These are phyloP conservation scores for Enteromius treurensis DNA, from an alignment of 2,797 vertebrate species.

Conservation along the genomic window DNA sequence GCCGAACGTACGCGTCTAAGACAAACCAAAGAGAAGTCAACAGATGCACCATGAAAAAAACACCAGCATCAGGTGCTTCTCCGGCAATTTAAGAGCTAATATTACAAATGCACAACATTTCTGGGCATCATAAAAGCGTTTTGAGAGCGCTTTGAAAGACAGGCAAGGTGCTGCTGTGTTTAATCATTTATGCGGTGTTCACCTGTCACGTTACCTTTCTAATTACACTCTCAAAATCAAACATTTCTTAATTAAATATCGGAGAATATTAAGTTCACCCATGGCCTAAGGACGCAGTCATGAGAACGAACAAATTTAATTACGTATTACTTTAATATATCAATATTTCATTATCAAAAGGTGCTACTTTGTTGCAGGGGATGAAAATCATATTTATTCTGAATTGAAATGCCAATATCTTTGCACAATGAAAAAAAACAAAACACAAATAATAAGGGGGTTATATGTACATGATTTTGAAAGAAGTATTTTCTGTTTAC, in stretches of 20 bases:
- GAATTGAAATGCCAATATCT: constrained; percentile 7
- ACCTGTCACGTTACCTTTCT: constrained; percentile 32
- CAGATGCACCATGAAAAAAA: not conserved
- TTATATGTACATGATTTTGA: not conserved
- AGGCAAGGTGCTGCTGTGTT: not conserved
- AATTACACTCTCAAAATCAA: constrained; percentile 50
- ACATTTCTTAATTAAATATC: constrained; percentile 27
- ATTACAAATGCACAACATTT: not conserved
- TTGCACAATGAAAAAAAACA: not conserved
- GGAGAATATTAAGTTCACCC: constrained; percentile 33
- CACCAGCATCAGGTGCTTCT: not conserved
- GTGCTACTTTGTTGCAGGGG: constrained; percentile 6
- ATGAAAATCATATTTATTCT: not conserved
- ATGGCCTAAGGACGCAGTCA: constrained; percentile 26
- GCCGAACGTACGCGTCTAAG: constrained; percentile 90
- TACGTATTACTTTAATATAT: constrained; percentile 31
- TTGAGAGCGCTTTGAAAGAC: not conserved
- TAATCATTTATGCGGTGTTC: constrained; percentile 14
- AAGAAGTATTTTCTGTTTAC: not conserved
- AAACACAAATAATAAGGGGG: not conserved
- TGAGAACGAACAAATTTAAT: constrained; percentile 22
- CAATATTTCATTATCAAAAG: constrained; percentile 27
- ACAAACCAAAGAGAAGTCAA: not conserved
- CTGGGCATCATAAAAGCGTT: not conserved
- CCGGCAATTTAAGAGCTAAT: not conserved